Evolutionary conservation across 2,888 invertebrate genomes (phyloP).

Genomic region (Megalurothrips usitatus): DNA sequence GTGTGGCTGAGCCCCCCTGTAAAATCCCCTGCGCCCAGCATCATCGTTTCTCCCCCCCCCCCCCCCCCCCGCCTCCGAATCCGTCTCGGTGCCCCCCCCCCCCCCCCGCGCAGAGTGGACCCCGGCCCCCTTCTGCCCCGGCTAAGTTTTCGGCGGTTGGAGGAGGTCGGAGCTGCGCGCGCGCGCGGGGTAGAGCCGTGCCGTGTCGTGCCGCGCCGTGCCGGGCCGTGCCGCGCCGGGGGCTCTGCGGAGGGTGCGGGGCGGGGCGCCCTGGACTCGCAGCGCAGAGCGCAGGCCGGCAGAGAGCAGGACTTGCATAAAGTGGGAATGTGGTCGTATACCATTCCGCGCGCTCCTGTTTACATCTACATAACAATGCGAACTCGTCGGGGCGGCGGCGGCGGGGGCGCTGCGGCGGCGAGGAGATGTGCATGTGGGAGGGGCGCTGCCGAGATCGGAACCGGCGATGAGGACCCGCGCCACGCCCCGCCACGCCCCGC

Average conservation of each 20-base stretch:
- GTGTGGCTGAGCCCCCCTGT: constrained; percentile 11
- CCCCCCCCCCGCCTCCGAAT: neutral
- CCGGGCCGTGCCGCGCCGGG: neutral
- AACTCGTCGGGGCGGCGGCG: neutral
- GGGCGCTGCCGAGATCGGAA: too few relatives aligned
- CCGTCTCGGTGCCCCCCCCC: too few relatives aligned
- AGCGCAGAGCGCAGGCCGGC: neutral
- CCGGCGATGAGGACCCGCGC: too few relatives aligned
- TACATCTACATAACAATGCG: constrained; percentile 26
- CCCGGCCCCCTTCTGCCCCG: neutral
- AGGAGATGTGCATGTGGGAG: too few relatives aligned
- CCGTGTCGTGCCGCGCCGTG: neutral
- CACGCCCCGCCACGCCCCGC: too few relatives aligned
- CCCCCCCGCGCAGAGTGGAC: too few relatives aligned
- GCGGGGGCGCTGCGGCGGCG: neutral
- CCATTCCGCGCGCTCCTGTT: constrained; percentile 21
- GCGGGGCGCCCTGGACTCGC: neutral
- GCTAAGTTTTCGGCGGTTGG: neutral
- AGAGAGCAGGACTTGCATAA: constrained; percentile 24
- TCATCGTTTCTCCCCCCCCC: too few relatives aligned
- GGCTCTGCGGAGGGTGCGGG: neutral
- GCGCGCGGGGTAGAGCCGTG: neutral
- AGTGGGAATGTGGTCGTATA: constrained; percentile 26
- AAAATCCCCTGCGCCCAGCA: neutral
- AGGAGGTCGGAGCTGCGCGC: neutral